These are phyloP conservation scores for Thamnaconus septentrionalis DNA, from an alignment of 2,113 vertebrate genomes.

Conservation along the genomic window DNA sequence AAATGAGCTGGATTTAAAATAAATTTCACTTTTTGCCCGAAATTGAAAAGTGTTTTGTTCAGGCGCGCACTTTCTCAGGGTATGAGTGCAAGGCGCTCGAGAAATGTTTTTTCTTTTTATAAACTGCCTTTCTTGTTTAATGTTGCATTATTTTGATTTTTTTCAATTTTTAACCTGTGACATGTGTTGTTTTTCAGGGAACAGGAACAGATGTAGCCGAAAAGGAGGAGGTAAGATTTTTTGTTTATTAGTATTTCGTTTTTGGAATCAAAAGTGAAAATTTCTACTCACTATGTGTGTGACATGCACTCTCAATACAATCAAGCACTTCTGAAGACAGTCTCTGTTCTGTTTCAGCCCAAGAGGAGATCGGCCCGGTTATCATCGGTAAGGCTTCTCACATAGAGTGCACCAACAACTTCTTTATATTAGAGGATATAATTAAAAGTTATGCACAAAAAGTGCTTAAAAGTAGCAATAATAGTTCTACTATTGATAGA, in stretches of 20 bases:
- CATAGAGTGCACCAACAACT: neutral
- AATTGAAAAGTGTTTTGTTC: slow-evolving; percentile 64
- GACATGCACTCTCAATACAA: neutral
- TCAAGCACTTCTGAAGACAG: neutral
- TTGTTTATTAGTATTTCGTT: too few relatives aligned
- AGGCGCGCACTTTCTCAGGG: slow-evolving; percentile 18
- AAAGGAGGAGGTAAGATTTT: slow-evolving; percentile 85
- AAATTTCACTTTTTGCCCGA: slow-evolving; percentile 38
- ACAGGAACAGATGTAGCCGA: slow-evolving; percentile 77
- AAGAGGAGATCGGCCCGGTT: slow-evolving; percentile 93
- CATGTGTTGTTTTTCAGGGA: slow-evolving; percentile 49
- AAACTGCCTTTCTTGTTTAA: slow-evolving; percentile 11
- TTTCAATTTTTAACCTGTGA: neutral
- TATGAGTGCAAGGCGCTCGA: slow-evolving; percentile 9
- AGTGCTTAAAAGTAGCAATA: neutral
- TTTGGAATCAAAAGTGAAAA: too few relatives aligned
- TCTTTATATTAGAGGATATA: neutral
- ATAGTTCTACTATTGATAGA: neutral
- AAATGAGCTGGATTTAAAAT: slow-evolving; percentile 44
- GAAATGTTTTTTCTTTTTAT: slow-evolving; percentile 13
- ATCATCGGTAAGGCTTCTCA: slow-evolving; percentile 82
- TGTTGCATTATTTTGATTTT: neutral
- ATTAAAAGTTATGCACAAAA: neutral
- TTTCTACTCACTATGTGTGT: neutral
- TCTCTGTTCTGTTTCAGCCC: slow-evolving; percentile 78